phyloP scores from a whole-genome alignment of 37 sponge, comb jelly and placozoan species.

The Hormiphora californensis region DNA sequence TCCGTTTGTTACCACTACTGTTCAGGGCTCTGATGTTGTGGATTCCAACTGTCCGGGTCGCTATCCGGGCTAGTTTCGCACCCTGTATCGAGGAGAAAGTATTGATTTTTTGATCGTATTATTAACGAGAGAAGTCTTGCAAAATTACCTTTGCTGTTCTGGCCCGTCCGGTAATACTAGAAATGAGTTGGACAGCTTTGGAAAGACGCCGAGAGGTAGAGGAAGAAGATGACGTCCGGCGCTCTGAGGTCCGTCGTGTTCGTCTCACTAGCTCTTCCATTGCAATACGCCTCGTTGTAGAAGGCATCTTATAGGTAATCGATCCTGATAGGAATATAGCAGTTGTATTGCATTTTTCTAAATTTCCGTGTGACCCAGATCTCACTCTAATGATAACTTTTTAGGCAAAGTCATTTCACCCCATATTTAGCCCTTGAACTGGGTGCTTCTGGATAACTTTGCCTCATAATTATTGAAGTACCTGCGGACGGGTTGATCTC shows the following conservation, averaged over 20 bases:
- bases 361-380: no score
- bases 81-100: background rate
- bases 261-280: conserved; percentile 49
- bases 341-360: background rate
- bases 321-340: background rate
- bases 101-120: no score
- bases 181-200: conserved; percentile 41
- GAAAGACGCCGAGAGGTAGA: background rate
- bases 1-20: background rate
- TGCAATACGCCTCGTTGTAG: background rate
- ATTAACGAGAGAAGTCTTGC: no score
- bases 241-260: background rate
- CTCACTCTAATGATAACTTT: no score
- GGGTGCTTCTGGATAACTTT: no score
- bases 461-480: no score
- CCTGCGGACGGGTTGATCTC: conserved; percentile 34
- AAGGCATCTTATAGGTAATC: background rate
- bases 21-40: background rate
- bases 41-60: conserved; percentile 12
- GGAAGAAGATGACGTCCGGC: background rate
- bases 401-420: no score
- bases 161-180: conserved; percentile 24
- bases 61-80: conserved; percentile 24
- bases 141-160: conserved; percentile 42
- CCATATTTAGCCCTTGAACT: no score